Evolutionary conservation across 2,113 vertebrate genomes (phyloP).

Genomic region (Helogale parvula): DNA sequence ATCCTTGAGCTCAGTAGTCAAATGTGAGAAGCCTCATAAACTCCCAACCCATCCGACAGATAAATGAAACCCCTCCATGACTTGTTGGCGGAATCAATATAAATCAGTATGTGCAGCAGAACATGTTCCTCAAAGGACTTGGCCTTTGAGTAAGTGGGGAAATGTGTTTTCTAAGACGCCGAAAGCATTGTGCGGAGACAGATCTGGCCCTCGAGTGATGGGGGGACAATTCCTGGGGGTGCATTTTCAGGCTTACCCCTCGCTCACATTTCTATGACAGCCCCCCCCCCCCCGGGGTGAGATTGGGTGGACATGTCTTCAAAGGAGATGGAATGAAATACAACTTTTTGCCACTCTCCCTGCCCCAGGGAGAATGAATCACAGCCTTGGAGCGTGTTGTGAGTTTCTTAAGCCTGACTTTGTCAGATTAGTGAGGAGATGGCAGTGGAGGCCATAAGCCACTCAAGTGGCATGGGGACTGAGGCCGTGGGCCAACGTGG

Average conservation of each 20-base stretch:
- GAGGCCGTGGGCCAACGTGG: background rate
- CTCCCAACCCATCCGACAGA: background rate
- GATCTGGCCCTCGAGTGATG: background rate
- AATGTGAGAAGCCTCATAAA: background rate
- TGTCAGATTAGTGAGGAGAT: background rate
- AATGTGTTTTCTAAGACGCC: slow-evolving; percentile 54
- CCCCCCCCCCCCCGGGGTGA: background rate
- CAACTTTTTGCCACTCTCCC: background rate
- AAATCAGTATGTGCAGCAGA: background rate
- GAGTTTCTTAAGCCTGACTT: background rate
- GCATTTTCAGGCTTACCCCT: background rate
- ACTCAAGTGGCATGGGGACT: fast-evolving
- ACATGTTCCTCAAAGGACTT: slow-evolving; percentile 48
- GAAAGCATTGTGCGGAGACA: background rate
- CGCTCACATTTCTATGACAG: background rate
- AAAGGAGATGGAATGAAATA: background rate
- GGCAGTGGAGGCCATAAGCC: background rate
- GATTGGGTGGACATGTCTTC: background rate
- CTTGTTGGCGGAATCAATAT: slow-evolving; percentile 47
- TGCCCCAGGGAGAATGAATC: background rate
- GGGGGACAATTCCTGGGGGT: background rate
- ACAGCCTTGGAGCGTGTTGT: background rate
- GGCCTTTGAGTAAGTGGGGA: slow-evolving; percentile 51
- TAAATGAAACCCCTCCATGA: slow-evolving; percentile 36
- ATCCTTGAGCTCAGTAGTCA: background rate